Conservation (phyloP, 2,888 invertebrate species). For the Adineta ricciae region DNA sequence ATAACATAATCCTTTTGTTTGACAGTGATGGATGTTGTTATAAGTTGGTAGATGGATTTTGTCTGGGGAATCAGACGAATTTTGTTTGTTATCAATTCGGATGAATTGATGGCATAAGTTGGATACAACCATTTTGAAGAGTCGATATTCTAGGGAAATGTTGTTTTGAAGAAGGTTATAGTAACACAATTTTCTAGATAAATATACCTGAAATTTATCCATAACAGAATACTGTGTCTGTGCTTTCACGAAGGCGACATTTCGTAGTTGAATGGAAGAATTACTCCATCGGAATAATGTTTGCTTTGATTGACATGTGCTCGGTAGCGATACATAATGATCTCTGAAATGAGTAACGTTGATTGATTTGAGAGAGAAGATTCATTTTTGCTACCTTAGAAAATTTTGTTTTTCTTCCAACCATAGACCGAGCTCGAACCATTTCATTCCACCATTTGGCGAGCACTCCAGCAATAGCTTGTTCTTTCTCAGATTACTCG, state of each 20-base stretch:
- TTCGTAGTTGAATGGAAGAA: neutral
- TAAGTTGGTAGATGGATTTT: neutral
- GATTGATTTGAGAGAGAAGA: neutral
- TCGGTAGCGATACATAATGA: neutral
- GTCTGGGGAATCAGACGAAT: neutral
- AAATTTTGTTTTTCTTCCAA: neutral
- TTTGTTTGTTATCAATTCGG: neutral
- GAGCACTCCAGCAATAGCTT: neutral
- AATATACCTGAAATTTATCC: neutral
- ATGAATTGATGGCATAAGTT: neutral
- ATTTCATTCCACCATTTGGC: neutral
- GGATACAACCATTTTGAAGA: neutral
- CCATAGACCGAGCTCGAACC: neutral
- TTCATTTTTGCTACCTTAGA: neutral
- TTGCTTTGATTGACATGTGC: neutral
- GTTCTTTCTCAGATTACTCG: neutral
- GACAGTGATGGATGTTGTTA: neutral
- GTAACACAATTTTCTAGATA: too few relatives aligned
- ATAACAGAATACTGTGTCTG: neutral
- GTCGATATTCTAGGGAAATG: neutral
- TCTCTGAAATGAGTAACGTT: neutral
- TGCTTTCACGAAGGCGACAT: neutral
- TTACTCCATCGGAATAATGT: conserved; percentile 16
- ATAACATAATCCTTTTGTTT: neutral
- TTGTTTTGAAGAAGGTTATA: neutral